A percentile compares a stretch with the other conserved stretches of the same genome.
These are phyloP conservation scores for Agriopis marginaria DNA, from an alignment of 2,888 invertebrate species.

Conservation along the genomic window DNA sequence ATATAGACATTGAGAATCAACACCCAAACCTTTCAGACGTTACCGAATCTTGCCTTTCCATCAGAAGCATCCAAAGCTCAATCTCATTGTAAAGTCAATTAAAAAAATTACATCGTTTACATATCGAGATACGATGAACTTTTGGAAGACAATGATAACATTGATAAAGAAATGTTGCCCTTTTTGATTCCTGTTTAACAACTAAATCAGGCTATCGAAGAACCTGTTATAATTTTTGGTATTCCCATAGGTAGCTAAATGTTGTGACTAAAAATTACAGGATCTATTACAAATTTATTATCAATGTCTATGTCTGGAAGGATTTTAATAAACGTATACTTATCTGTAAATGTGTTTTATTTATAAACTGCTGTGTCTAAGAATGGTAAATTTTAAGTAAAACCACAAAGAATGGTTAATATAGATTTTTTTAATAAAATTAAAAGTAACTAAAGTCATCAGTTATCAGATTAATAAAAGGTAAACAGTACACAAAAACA, in stretches of 20 bases:
- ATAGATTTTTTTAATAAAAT: neutral
- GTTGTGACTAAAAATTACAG: conserved; percentile 49
- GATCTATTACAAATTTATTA: conserved; percentile 48
- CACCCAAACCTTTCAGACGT: conserved; percentile 13
- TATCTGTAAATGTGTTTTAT: conserved; percentile 51
- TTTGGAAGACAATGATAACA: conserved; percentile 7
- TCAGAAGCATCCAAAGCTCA: conserved; percentile 5
- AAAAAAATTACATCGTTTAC: conserved; percentile 25
- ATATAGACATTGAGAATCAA: conserved; percentile 23
- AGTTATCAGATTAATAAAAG: too few relatives aligned
- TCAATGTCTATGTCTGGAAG: conserved; percentile 55
- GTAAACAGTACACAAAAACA: too few relatives aligned
- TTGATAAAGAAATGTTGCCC: neutral
- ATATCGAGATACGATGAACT: conserved; percentile 28
- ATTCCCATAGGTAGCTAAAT: conserved; percentile 33
- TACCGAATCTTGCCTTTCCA: conserved; percentile 3
- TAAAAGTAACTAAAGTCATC: neutral
- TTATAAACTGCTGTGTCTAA: neutral
- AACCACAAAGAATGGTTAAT: neutral
- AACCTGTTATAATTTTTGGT: conserved; percentile 14
- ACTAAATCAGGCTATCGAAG: neutral
- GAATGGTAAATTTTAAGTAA: neutral
- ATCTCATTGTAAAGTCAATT: conserved; percentile 29
- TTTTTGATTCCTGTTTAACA: conserved; percentile 14
- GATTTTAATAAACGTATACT: conserved; percentile 76